phyloP scores from a whole-genome alignment of 1,140 invertebrate species.

The Anoplophora glabripennis region DNA sequence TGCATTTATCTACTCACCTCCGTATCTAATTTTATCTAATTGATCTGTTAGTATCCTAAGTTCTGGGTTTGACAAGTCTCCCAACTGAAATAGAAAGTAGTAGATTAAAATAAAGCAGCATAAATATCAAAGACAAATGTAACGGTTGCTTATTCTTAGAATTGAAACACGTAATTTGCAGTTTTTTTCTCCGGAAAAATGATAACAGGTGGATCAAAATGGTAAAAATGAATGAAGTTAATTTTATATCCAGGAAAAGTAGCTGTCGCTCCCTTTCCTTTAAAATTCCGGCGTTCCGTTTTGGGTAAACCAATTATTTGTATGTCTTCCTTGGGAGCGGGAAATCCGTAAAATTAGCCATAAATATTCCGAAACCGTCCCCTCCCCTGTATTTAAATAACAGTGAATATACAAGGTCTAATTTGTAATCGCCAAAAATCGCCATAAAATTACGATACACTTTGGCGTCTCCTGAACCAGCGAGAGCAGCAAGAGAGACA shows the following conservation, averaged over 20 bases:
- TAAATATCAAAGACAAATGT: too few relatives aligned
- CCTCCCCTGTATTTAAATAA: slow-evolving; percentile 10
- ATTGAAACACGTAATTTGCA: too few relatives aligned
- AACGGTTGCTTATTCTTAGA: too few relatives aligned
- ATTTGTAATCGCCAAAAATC: slow-evolving; percentile 37
- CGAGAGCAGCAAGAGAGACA: slow-evolving; percentile 35
- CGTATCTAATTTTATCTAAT: slow-evolving; percentile 81
- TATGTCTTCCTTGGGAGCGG: too few relatives aligned
- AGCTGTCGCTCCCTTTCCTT: too few relatives aligned
- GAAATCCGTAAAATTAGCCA: neutral
- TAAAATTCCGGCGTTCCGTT: too few relatives aligned
- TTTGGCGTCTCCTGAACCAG: slow-evolving; percentile 28
- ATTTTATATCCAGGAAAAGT: too few relatives aligned
- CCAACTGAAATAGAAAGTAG: slow-evolving; percentile 61
- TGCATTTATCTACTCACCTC: slow-evolving; percentile 59
- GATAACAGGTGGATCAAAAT: too few relatives aligned
- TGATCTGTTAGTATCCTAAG: slow-evolving; percentile 83
- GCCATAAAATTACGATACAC: slow-evolving; percentile 40
- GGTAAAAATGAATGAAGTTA: too few relatives aligned
- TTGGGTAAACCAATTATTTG: too few relatives aligned
- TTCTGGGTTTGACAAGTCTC: slow-evolving; percentile 82
- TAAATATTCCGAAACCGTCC: neutral
- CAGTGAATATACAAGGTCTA: slow-evolving; percentile 35
- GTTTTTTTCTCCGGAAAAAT: too few relatives aligned
- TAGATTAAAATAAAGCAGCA: neutral